Base-by-base conservation (phyloP, 2,888 invertebrate genomes). In the Petrolisthes cinctipes region DNA sequence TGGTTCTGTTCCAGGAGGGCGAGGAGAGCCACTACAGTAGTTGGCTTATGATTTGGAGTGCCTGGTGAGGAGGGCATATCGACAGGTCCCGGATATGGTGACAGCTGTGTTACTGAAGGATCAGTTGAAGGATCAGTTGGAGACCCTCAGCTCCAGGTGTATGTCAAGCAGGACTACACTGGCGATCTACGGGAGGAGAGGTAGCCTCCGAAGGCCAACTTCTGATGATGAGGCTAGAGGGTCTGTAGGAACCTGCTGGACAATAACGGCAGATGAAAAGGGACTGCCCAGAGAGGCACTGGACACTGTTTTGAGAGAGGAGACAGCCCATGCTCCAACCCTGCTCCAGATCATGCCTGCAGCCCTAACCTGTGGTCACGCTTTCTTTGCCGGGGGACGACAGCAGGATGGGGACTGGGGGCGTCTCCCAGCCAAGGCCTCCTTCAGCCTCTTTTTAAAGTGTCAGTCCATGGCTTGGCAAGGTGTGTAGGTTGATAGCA, bases 51-150 rank as follows among this genome's bases (percentile, higher is more conserved):
- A 83, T 20, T 51, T 75, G 56, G 83, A 83, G 73, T 20, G 17
- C 17, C 37, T 83, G 73, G 83, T 73, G 17, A 68, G 75, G 5
- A 57, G 53, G 68, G 83, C 73, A 5, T 83, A 83, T 20, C 83
- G 71, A 5, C 20, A n/a, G 6, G 73, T 73, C 56, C 17, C 7
- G 7, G 73, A 83, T 20, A 54, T 17, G 20, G 11, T 54, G 73
- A 56, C 11, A 14, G 68, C 75, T 4, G 6, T 75, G 11, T 23
- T 83, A 20, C 17, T 75, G 23, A 20, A 17, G 57, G 75, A 83
- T 56, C 57, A 83, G 56, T 83, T 83, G 20, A 17, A 56, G 5
- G 75, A 83, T 20, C 75, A 53, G 54, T 83, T 9, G 56, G 23
- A 9, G 73, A 83, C 20, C 56, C 14, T 11, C 83, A 75, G 23